Evolutionary conservation across 2,113 vertebrate genomes (phyloP).

Genomic region (Willisornis vidua): DNA sequence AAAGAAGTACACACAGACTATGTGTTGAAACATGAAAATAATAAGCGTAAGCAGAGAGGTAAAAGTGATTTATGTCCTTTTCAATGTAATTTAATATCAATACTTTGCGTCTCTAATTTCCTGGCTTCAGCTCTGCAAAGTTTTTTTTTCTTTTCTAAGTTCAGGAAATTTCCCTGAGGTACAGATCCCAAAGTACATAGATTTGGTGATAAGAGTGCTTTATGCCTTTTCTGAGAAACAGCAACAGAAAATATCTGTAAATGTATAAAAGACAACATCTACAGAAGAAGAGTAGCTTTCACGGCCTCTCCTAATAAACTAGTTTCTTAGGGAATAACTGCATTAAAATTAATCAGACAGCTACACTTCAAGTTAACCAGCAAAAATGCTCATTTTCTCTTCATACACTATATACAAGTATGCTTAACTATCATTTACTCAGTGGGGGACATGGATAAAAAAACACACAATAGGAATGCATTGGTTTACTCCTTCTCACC

Average conservation of each 20-base stretch:
- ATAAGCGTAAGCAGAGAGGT: conserved; percentile 48
- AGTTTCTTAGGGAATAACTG: conserved; percentile 8
- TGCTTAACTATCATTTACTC: conserved; percentile 19
- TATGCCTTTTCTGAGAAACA: conserved; percentile 50
- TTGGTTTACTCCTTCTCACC: not conserved
- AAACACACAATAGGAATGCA: not conserved
- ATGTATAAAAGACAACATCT: conserved; percentile 17
- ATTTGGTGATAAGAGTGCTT: conserved; percentile 52
- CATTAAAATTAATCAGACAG: conserved; percentile 43
- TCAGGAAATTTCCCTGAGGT: conserved; percentile 22
- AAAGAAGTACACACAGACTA: not conserved
- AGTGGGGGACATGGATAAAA: not conserved
- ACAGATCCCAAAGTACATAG: conserved; percentile 16
- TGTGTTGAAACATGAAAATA: conserved; percentile 43
- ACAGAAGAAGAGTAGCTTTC: not conserved
- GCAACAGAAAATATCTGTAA: conserved; percentile 22
- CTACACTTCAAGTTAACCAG: conserved; percentile 58
- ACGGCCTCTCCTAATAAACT: conserved; percentile 17
- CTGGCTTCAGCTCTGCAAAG: conserved; percentile 26
- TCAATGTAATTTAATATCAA: conserved; percentile 55
- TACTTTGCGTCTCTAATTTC: conserved; percentile 32
- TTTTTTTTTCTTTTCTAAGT: conserved; percentile 28
- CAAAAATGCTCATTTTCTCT: conserved; percentile 42
- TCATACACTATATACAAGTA: not conserved
- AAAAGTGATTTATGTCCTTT: conserved; percentile 46